Percentiles rank a stretch among this genome's conserved stretches.
Conservation (phyloP, 1,140 invertebrate species). For the Meteorus sp. region DNA sequence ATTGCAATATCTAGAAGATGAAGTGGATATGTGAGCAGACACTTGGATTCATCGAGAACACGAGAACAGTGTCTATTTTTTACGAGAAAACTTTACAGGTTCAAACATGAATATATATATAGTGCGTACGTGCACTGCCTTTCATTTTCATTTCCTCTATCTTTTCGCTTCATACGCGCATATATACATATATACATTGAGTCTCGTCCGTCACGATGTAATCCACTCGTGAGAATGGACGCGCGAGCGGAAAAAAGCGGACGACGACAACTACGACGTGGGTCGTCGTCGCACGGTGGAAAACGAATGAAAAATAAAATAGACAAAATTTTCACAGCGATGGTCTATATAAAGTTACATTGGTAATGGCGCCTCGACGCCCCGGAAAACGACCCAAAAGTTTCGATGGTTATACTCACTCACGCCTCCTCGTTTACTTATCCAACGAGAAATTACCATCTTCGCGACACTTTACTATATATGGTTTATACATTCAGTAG, state of each 20-base stretch:
- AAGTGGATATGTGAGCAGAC: not conserved
- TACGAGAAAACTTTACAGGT: constrained; percentile 19
- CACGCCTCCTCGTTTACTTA: not conserved
- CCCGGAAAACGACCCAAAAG: not conserved
- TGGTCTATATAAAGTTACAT: too few species aligned
- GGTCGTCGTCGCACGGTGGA: too few species aligned
- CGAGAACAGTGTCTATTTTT: constrained; percentile 19
- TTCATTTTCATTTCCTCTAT: not conserved
- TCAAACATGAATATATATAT: constrained; percentile 5
- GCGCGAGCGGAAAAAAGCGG: constrained; percentile 35
- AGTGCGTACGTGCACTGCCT: constrained; percentile 10
- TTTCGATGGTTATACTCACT: not conserved
- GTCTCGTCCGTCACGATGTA: constrained; percentile 17
- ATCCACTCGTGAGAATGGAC: constrained; percentile 21
- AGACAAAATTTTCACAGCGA: not conserved
- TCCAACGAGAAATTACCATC: constrained; percentile 22
- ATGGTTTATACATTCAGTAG: too few species aligned
- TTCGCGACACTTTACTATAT: too few species aligned
- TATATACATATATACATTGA: too few species aligned
- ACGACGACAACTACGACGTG: too few species aligned
- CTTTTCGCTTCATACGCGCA: too few species aligned
- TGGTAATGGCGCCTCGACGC: not conserved
- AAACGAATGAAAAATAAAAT: constrained; percentile 12
- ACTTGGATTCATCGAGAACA: constrained; percentile 10
- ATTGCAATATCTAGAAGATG: not conserved